phyloP scores from a whole-genome alignment of 2,113 vertebrate genomes.

The Gymnobelideus leadbeateri region DNA sequence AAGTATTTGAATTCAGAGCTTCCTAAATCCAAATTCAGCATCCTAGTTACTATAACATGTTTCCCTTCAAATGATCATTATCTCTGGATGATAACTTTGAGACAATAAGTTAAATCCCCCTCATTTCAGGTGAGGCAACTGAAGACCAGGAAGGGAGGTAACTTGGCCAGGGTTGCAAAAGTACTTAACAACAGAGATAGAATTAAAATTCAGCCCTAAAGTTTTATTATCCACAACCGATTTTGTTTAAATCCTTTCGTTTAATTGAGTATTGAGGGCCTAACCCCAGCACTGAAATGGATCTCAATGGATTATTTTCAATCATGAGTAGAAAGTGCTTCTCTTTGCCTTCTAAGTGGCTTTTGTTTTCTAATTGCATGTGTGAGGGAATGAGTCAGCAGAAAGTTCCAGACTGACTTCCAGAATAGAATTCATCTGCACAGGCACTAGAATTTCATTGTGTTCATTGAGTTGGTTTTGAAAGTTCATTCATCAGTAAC shows the following conservation, averaged over 20 bases:
- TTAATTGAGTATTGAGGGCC: not conserved
- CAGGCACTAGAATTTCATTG: not conserved
- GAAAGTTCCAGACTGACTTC: not conserved
- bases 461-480: not conserved
- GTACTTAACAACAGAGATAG: not conserved
- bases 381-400: not conserved
- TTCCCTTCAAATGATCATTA: not conserved
- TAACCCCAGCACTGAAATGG: not conserved
- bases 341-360: not conserved
- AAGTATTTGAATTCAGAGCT: not conserved
- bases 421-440: not conserved
- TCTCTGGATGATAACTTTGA: not conserved
- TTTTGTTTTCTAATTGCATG: not conserved
- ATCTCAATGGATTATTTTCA: not conserved
- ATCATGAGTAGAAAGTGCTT: not conserved
- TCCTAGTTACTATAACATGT: not conserved
- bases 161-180: not conserved
- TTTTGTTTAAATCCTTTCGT: not conserved
- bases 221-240: not conserved
- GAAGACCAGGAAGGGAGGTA: not conserved
- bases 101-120: not conserved
- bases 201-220: not conserved
- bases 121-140: not conserved
- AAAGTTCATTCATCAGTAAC: not conserved
- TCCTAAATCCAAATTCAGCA: not conserved